Conservation (phyloP, 2,113 vertebrate species). For the Acanthochromis polyacanthus region DNA sequence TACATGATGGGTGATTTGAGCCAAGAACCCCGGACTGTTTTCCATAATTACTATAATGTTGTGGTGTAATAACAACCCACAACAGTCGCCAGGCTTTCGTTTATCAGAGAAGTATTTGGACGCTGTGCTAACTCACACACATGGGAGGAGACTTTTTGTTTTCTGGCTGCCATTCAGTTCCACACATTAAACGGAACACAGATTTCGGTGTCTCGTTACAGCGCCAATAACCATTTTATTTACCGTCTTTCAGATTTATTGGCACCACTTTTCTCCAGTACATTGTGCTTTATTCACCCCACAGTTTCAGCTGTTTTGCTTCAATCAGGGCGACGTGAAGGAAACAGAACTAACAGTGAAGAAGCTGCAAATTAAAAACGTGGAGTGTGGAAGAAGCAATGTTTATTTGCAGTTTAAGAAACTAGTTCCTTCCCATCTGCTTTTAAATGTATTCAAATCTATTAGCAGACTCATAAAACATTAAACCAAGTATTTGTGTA, state of each 20-base stretch:
- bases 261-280: too few relatives aligned
- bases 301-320: too few relatives aligned
- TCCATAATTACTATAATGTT: conserved; percentile 48
- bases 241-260: too few relatives aligned
- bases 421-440: not conserved
- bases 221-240: too few relatives aligned
- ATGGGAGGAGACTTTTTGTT: not conserved
- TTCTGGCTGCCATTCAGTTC: not conserved
- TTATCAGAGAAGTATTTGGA: conserved; percentile 7
- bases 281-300: too few relatives aligned
- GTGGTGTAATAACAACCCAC: conserved; percentile 17
- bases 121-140: conserved; percentile 2
- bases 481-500: not conserved
- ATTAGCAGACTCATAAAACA: not conserved
- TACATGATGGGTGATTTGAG: conserved; percentile 43
- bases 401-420: too few relatives aligned
- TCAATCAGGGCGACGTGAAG: too few relatives aligned
- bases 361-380: too few relatives aligned
- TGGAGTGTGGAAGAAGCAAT: too few relatives aligned
- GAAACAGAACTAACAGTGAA: too few relatives aligned
- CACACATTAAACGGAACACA: not conserved
- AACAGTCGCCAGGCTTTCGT: conserved; percentile 18
- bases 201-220: not conserved
- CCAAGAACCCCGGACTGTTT: conserved; percentile 25
- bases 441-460: not conserved